Base-by-base conservation (phyloP, 2,888 invertebrate genomes). In the Bimastos eiseni region DNA sequence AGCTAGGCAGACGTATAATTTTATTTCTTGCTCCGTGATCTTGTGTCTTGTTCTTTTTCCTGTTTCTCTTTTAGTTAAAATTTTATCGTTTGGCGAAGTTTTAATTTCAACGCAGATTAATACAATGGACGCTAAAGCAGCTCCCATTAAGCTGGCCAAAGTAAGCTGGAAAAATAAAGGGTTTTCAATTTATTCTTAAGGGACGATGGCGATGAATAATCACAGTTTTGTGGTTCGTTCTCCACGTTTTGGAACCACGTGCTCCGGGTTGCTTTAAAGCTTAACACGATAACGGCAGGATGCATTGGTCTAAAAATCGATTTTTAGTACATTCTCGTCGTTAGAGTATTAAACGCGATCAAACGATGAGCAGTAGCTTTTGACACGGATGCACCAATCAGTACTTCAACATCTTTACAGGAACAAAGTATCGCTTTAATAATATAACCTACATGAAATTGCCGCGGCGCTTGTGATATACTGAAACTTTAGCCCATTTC, bases 71-170 rank as follows among this genome's bases (percentile, higher is more conserved):
- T 33, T 15, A 36, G 84, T 84, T n/a, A 34, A 84, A 15, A 33
- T 84, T 33, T 84, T 17, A 19, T 33, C 34, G 84, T 84, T 83
- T 11, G 34, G 34, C 13, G 34, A 33, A 84, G 15, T 33, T 33
- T 34, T 83, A 33, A 83, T 83, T 83, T 84, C 17, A 84, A 36
- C 33, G 15, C 36, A 21, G 84, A 84, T 36, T 84, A 21, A 34
- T 36, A 84, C 84, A 84, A 91, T 91, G 91, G 91, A 91, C 90
- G 90, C 91, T 15, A 91, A 91, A 41, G 83, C 89, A 37, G 90
- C 89, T 24, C 91, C 91, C 2, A 91, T 91, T n/a, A 91, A 91
- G 83, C 89, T 91, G 30, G 91, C 86, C 34, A 91, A 91, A 55
- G 91, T 91, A 55, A 90, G 49, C 38, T 30, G 55, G 55, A 55